Base-by-base conservation (phyloP, 1,140 invertebrate genomes). In the Ceratina australensis region DNA sequence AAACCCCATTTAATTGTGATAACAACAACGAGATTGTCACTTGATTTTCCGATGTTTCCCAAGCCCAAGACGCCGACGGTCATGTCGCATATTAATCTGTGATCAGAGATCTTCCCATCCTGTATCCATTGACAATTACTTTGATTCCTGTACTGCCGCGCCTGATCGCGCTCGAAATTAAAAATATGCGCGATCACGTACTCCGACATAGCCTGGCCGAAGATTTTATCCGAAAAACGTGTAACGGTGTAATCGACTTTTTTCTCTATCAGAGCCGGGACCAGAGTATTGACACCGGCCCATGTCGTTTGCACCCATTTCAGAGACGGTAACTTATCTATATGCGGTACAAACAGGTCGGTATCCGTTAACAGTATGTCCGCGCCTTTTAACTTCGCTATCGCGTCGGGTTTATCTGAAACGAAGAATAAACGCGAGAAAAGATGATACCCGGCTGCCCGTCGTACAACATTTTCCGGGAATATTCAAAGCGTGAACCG, bases 131-230 rank as follows among this genome's bases (percentile, higher is more conserved):
- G 22, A 15, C 80, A 66, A 24, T 86, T 72, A 28, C 85, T 85
- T 79, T 94, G 93, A 81, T 92, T 88, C 50, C 90, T 83, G 22
- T 86, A 88, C 33, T 93, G 87, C 42, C 87, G 67, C 60, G 83
- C 79, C 75, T 93, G 92, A 75, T 91, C 78, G 33, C 93, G 87
- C 85, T 94, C 94, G 74, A 90, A 88, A 61, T 91, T 92, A 4
- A 93, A 90, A 65, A 94, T 93, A 42, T 93, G 89, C n/a, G 92
- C 90, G 50, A 94, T 80, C 3, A 94, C 92, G 86, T 94, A 94
- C 85, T 94, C 94, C 0, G 90, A 91, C 93, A 94, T 94, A n/a
- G 92, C 86, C 49, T 87, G 74, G 16, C 93, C 93, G 84, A 94
- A 93, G 28, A 86, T 78, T 24, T 89, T 86, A n/a, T 91, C 91